Conservation (phyloP, 2,888 invertebrate species). For the Octonoba sinensis region DNA sequence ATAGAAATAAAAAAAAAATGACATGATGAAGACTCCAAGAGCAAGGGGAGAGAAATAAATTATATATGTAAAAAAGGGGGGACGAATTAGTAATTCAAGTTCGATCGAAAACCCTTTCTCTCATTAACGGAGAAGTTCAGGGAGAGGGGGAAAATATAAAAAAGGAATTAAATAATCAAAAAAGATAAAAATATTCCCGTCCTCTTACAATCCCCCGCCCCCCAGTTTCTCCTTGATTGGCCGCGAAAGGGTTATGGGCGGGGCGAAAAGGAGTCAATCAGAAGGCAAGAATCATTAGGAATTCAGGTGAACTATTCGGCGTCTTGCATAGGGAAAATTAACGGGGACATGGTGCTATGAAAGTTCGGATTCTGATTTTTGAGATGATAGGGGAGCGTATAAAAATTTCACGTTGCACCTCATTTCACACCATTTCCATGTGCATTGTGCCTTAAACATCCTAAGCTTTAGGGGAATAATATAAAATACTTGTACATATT, state of each 20-base stretch:
- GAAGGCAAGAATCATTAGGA: slow-evolving; percentile 63
- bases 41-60: slow-evolving; percentile 39
- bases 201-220: slow-evolving; percentile 47
- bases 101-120: slow-evolving; percentile 52
- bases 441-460: too few species aligned
- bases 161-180: slow-evolving; percentile 57
- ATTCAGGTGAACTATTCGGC: slow-evolving; percentile 62
- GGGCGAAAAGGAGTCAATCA: slow-evolving; percentile 62
- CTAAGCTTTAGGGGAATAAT: too few species aligned
- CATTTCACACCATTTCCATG: too few species aligned
- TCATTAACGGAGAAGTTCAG: slow-evolving; percentile 41
- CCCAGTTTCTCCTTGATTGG: slow-evolving; percentile 53
- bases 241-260: slow-evolving; percentile 63
- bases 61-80: slow-evolving; percentile 22
- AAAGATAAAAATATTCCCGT: slow-evolving; percentile 47
- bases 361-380: slow-evolving; percentile 59
- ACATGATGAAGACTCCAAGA: slow-evolving; percentile 36
- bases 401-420: neutral
- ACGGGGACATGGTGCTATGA: slow-evolving; percentile 57
- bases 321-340: slow-evolving; percentile 57
- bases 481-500: too few species aligned
- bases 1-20: slow-evolving; percentile 28
- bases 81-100: slow-evolving; percentile 58
- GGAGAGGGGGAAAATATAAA: slow-evolving; percentile 16
- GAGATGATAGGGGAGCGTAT: slow-evolving; percentile 28